Conservation (phyloP, 2,113 vertebrate species). For the Noctilio leporinus region DNA sequence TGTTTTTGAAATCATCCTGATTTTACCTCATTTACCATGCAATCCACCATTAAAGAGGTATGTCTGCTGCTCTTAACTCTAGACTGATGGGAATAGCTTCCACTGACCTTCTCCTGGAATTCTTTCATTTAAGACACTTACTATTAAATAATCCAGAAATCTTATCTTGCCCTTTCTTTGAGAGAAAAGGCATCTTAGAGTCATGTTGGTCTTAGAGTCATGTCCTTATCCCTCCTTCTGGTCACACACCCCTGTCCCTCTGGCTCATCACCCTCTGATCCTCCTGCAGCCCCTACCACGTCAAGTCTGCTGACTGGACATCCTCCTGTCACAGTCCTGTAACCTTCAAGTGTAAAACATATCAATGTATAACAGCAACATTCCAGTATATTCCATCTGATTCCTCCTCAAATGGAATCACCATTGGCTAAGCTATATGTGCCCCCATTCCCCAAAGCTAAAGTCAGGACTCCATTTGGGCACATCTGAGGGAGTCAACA, state of each 20-base stretch:
- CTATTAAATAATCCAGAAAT: neutral
- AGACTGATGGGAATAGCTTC: neutral
- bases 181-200: neutral
- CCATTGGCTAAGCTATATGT: neutral
- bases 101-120: neutral
- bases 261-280: neutral
- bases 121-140: neutral
- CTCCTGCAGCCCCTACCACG: neutral
- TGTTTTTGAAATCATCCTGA: neutral
- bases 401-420: neutral
- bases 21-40: neutral
- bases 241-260: no score
- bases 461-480: neutral
- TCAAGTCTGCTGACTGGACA: no score
- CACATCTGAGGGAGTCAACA: neutral
- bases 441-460: neutral
- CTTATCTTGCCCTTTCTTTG: neutral
- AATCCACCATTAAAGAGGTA: fast-evolving
- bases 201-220: no score
- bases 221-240: fast-evolving
- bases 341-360: neutral
- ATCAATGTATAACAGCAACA: neutral
- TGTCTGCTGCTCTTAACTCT: neutral
- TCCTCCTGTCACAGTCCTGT: neutral
- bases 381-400: neutral